Conservation (phyloP, 2,888 invertebrate species). For the Pyrochroa serraticornis region DNA sequence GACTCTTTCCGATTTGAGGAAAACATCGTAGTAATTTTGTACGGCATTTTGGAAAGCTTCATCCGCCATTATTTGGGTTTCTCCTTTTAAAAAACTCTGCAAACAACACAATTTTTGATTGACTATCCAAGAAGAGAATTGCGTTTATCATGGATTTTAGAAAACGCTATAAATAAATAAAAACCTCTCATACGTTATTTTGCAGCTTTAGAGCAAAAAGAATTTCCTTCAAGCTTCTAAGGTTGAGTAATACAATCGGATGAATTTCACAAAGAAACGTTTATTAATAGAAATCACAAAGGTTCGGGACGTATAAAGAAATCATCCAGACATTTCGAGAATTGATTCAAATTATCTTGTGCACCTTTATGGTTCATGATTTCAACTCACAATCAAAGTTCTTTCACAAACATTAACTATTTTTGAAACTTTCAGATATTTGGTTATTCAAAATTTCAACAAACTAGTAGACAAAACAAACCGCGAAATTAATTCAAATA, state of each 20-base stretch:
- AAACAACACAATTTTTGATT: constrained; percentile 36
- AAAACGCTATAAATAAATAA: no score
- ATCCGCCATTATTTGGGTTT: constrained; percentile 97
- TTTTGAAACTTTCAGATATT: background rate
- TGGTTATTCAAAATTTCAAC: background rate
- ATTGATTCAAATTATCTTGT: constrained; percentile 14
- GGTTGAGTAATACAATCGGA: constrained; percentile 9
- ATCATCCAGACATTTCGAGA: constrained; percentile 9
- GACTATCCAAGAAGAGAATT: background rate
- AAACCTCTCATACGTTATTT: background rate
- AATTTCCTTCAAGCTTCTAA: constrained; percentile 8
- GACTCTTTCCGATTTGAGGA: constrained; percentile 95
- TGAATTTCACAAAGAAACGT: constrained; percentile 14
- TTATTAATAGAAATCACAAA: constrained; percentile 16
- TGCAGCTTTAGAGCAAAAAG: constrained; percentile 2
- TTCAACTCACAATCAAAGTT: background rate
- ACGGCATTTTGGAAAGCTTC: constrained; percentile 99
- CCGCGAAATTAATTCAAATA: no score
- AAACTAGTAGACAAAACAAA: background rate
- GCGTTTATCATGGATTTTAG: background rate
- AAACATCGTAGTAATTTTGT: constrained; percentile 94
- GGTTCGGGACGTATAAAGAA: constrained; percentile 4
- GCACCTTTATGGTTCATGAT: constrained; percentile 15
- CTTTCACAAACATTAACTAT: background rate
- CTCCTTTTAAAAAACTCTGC: constrained; percentile 93